Conservation (phyloP, 2,113 vertebrate species). For the Nesospiza acunhae region DNA sequence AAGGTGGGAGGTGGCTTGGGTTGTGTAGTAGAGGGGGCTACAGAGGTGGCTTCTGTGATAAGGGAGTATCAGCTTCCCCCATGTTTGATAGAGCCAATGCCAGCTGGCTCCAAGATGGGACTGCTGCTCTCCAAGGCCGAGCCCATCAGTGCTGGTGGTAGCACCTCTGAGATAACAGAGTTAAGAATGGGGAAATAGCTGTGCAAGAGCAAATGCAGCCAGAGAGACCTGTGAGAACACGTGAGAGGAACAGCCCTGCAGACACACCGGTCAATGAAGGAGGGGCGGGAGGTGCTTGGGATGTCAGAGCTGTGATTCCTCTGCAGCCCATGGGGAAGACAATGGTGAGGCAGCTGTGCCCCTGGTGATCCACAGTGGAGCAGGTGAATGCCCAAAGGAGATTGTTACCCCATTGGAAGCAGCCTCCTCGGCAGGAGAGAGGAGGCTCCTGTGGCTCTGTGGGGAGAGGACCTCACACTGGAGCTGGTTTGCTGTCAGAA, state of each 20-base stretch:
- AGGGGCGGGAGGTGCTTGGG: not conserved
- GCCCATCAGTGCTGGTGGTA: not conserved
- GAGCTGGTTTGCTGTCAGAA: not conserved
- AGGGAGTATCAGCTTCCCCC: not conserved
- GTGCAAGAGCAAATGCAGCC: not conserved
- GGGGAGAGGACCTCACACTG: not conserved
- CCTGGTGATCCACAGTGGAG: no score
- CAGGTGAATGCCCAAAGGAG: not conserved
- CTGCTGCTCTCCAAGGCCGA: rapidly evolving
- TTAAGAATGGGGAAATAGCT: not conserved
- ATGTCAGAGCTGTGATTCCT: not conserved
- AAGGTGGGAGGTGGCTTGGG: not conserved
- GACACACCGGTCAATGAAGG: not conserved
- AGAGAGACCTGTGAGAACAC: not conserved
- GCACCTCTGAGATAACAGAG: not conserved
- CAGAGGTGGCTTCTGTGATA: not conserved
- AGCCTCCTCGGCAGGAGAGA: not conserved
- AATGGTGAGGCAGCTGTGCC: not conserved
- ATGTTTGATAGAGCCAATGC: not conserved
- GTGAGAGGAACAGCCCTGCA: not conserved
- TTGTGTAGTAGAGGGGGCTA: not conserved
- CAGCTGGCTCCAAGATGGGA: not conserved
- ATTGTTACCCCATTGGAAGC: not conserved
- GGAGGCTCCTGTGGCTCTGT: not conserved
- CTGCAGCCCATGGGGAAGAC: not conserved